These are phyloP conservation scores for Sebastes jordani DNA, from an alignment of 2,797 vertebrate species.

Conservation along the genomic window DNA sequence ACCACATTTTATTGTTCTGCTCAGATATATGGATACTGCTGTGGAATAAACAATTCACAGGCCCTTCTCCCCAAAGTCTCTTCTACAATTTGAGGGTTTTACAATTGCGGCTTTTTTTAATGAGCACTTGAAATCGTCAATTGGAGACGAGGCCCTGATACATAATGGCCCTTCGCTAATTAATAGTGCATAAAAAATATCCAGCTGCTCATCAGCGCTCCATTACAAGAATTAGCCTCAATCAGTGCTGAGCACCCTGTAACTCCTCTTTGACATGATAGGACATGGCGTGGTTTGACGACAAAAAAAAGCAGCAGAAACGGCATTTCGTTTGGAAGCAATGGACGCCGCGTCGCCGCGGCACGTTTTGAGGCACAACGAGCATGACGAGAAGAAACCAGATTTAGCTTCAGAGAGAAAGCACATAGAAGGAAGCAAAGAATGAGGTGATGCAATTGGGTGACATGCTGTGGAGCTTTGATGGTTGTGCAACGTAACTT, in stretches of 20 bases:
- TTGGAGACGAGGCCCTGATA: slow-evolving; percentile 34
- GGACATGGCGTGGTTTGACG: background rate
- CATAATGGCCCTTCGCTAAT: slow-evolving; percentile 45
- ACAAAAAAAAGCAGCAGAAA: slow-evolving; percentile 18
- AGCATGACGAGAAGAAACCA: slow-evolving; percentile 21
- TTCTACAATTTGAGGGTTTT: slow-evolving; percentile 24
- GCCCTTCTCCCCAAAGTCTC: slow-evolving; percentile 14
- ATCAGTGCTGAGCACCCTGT: slow-evolving; percentile 22
- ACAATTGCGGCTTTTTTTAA: slow-evolving; percentile 46
- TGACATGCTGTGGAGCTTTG: slow-evolving; percentile 60
- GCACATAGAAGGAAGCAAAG: slow-evolving; percentile 46
- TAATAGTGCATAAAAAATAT: slow-evolving; percentile 55
- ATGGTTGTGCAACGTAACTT: slow-evolving; percentile 23
- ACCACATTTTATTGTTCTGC: background rate
- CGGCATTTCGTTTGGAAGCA: background rate
- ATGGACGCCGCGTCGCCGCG: background rate
- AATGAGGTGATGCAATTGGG: slow-evolving; percentile 67
- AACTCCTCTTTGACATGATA: slow-evolving; percentile 21
- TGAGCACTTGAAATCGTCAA: slow-evolving; percentile 44
- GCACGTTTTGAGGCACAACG: slow-evolving; percentile 12
- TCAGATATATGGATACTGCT: background rate
- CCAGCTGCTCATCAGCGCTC: slow-evolving; percentile 56
- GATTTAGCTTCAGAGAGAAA: slow-evolving; percentile 37
- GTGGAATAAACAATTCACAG: slow-evolving; percentile 12
- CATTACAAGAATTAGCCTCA: slow-evolving; percentile 36